These are phyloP conservation scores for Catocala sponsa DNA, from an alignment of 2,888 invertebrate species.

Conservation along the genomic window DNA sequence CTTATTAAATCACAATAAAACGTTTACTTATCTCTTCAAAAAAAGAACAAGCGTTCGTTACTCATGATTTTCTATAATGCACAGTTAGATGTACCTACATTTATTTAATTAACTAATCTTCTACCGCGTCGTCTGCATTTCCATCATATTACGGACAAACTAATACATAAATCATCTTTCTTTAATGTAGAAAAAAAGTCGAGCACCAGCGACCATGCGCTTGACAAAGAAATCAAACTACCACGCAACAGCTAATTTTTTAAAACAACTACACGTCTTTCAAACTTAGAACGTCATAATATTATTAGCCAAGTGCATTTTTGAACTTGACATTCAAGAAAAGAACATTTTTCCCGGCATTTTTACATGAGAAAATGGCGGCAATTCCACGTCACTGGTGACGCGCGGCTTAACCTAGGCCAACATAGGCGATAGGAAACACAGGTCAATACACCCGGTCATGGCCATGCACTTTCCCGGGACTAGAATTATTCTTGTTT, in stretches of 20 bases:
- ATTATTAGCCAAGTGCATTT: background rate
- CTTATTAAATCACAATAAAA: no score
- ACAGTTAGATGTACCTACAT: no score
- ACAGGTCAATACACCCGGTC: conserved; percentile 84
- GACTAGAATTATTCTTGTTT: conserved; percentile 76
- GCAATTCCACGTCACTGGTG: conserved; percentile 69
- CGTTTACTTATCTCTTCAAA: no score
- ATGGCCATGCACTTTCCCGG: conserved; percentile 83
- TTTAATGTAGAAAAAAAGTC: background rate
- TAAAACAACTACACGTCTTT: no score
- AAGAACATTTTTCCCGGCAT: conserved; percentile 57
- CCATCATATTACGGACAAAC: no score
- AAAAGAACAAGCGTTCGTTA: no score
- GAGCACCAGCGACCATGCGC: background rate
- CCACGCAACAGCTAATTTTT: no score
- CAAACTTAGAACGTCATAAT: conserved; percentile 1
- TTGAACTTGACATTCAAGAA: conserved; percentile 3
- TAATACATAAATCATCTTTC: no score
- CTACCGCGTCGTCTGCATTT: no score
- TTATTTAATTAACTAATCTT: no score
- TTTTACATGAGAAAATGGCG: conserved; percentile 62
- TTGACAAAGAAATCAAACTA: conserved; percentile 4
- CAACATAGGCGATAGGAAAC: conserved; percentile 77
- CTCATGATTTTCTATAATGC: no score
- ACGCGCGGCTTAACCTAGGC: conserved; percentile 82